Percentiles rank a stretch among this genome's conserved stretches.
Evolutionary conservation across 2,888 invertebrate species (phyloP).

Genomic region (Dorcus hopei): DNA sequence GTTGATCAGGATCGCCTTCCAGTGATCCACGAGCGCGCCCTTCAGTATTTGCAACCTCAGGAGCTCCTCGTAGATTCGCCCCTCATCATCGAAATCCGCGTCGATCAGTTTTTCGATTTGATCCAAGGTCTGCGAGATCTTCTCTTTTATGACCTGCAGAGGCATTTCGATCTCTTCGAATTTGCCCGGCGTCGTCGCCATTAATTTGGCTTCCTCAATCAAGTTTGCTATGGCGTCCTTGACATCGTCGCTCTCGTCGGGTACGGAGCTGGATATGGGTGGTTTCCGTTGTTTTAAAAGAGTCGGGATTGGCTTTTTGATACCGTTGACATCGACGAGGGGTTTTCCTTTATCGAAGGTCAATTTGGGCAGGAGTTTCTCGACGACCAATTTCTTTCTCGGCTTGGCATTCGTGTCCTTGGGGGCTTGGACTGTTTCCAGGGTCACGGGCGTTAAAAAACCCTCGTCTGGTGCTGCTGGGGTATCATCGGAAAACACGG

Average conservation of each 20-base stretch:
- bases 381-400: conserved; percentile 27
- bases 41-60: conserved; percentile 39
- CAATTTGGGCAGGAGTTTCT: conserved; percentile 37
- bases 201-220: conserved; percentile 32
- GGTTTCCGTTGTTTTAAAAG: conserved; percentile 16
- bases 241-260: conserved; percentile 13
- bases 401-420: conserved; percentile 14
- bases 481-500: conserved; percentile 13
- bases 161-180: conserved; percentile 27
- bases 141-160: conserved; percentile 36
- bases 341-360: conserved; percentile 39
- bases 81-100: conserved; percentile 36
- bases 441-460: conserved; percentile 12
- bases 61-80: conserved; percentile 35
- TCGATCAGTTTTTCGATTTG: conserved; percentile 39
- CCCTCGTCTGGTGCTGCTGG: conserved; percentile 15
- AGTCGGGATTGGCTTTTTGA: conserved; percentile 29
- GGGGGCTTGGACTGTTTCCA: conserved; percentile 1
- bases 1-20: conserved; percentile 38
- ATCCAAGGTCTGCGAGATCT: conserved; percentile 35
- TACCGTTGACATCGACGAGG: conserved; percentile 38
- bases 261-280: not conserved
- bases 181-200: conserved; percentile 22
- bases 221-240: conserved; percentile 34
- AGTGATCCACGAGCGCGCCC: conserved; percentile 35